A percentile compares a stretch with the other conserved stretches of the same genome.
phyloP scores from a whole-genome alignment of 92 coral and sea anemone genomes.

The Epizoanthus fatuus region DNA sequence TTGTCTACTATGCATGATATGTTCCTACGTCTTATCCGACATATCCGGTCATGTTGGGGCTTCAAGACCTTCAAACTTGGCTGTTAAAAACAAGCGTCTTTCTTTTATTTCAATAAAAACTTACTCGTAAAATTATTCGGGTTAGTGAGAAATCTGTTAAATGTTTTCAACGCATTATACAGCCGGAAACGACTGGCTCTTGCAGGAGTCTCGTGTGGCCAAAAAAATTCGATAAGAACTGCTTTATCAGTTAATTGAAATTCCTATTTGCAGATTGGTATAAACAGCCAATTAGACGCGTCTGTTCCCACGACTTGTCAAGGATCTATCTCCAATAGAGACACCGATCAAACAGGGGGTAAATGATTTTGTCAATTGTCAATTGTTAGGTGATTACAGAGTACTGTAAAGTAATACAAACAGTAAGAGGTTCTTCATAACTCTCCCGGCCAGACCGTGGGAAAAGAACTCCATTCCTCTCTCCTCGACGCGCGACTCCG shows the following conservation, averaged over 20 bases:
- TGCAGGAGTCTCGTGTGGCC: constrained; percentile 34
- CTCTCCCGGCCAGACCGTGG: constrained; percentile 34
- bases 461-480: background rate
- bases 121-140: background rate
- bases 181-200: constrained; percentile 36
- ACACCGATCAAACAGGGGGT: constrained; percentile 62
- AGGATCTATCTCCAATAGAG: constrained; percentile 71
- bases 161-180: constrained; percentile 1
- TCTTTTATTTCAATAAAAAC: background rate
- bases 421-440: constrained; percentile 2
- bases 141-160: background rate
- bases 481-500: background rate
- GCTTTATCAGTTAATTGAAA: constrained; percentile 49
- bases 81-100: background rate
- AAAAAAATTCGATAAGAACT: constrained; percentile 36
- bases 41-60: constrained; percentile 1
- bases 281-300: constrained; percentile 73
- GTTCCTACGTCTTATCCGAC: constrained; percentile 3
- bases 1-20: background rate
- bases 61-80: background rate
- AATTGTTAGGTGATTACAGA: constrained; percentile 47
- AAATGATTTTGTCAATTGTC: constrained; percentile 51
- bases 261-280: constrained; percentile 44
- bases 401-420: constrained; percentile 46
- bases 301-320: constrained; percentile 95